Base-by-base conservation (phyloP, 2,888 invertebrate genomes). In the Leucozona laternaria region DNA sequence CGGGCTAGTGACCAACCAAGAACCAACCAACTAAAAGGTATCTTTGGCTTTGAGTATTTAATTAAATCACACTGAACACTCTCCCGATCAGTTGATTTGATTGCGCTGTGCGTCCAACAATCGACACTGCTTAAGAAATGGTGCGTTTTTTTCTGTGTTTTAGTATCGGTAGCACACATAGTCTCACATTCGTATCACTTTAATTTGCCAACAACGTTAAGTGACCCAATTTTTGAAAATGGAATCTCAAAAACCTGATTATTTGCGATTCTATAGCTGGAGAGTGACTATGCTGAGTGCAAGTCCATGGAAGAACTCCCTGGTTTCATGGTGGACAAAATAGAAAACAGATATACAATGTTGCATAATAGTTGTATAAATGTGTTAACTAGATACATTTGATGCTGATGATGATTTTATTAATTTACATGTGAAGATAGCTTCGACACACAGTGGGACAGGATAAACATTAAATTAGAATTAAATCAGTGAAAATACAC, bases 121-220 rank as follows among this genome's bases (percentile, higher is more conserved):
- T 71, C 50, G 62, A 31, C 50, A 57, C 75, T 62, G 31, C 66
- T 48, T 66, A 8, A 17, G 71, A 78, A 53, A 20, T 13, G 2
- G n/a, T 43, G n/a, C 43, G 43, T n/a, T 43, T 13, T n/a, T n/a
- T n/a, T 43, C 4, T n/a, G n/a, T 43, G 7, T 7, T n/a, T 2
- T 37, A 1, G 15, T 40, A 4, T 7, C 1, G 10, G 45, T 45
- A 45, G 17, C 45, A 53, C 11, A 77, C 66, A 58, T 17, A 10
- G 15, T n/a, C 10, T 8, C 31, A 68, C 77, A 85, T 85, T 77
- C 85, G 72, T 45, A 70, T 77, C 81, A 85, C 77, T 77, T 77
- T 85, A 78, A 78, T 72, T 77, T 72, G 73, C 81, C 78, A 80
- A 85, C 81, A 81, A 86, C 86, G 78, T 78, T 81, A 78, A 81